phyloP scores from a whole-genome alignment of 2,888 invertebrate species.

The Drosophila neutralis region DNA sequence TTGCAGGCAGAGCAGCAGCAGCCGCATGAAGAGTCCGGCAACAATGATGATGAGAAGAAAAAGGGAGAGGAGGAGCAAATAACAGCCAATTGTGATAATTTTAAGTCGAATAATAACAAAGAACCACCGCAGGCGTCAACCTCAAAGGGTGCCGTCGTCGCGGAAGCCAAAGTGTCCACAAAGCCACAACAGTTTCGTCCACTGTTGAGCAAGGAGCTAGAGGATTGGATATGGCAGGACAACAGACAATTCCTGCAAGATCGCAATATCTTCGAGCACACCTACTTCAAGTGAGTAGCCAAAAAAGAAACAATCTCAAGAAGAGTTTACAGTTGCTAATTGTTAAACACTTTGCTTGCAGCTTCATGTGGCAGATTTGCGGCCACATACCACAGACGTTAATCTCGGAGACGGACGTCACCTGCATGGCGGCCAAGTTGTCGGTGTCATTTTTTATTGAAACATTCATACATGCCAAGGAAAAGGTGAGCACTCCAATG shows the following conservation, averaged over 20 bases:
- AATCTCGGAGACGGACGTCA: constrained; percentile 91
- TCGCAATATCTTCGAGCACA: constrained; percentile 97
- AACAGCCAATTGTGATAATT: constrained; percentile 84
- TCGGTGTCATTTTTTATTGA: constrained; percentile 98
- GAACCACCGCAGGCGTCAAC: constrained; percentile 69
- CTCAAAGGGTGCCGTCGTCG: constrained; percentile 59
- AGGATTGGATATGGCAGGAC: constrained; percentile 99
- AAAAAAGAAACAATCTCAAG: background rate
- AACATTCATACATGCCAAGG: constrained; percentile 98
- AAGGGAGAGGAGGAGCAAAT: constrained; percentile 46
- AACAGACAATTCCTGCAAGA: constrained; percentile 98
- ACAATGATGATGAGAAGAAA: constrained; percentile 20
- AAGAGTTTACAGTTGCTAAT: background rate
- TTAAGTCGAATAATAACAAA: constrained; percentile 65
- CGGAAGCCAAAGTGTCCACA: constrained; percentile 35
- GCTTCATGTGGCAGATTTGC: constrained; percentile 98
- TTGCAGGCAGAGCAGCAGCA: constrained; percentile 1
- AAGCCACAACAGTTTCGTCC: constrained; percentile 74
- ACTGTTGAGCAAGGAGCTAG: constrained; percentile 88
- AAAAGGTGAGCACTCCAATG: constrained; percentile 88
- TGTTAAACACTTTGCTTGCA: constrained; percentile 82
- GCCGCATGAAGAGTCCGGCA: background rate
- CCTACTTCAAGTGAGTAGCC: constrained; percentile 93
- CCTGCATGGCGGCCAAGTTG: constrained; percentile 93
- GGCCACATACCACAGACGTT: constrained; percentile 96